Evolutionary conservation across 2,113 vertebrate genomes (phyloP).

Genomic region (Pteronura brasiliensis): DNA sequence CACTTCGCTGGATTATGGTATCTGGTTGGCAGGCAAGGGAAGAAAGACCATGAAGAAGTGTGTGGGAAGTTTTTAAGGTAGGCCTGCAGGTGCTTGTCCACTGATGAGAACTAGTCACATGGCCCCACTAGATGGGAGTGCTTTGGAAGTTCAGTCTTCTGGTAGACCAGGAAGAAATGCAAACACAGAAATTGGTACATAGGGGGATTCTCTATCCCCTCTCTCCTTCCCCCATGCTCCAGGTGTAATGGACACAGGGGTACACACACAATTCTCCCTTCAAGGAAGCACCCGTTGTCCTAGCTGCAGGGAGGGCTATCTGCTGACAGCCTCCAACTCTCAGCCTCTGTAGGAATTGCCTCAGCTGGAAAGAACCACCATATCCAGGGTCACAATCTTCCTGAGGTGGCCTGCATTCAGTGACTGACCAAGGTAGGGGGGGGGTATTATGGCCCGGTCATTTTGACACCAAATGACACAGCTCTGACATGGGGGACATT

Average conservation of each 20-base stretch:
- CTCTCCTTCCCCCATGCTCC: not conserved
- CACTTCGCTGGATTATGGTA: not conserved
- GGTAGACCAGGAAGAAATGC: not conserved
- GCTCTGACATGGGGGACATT: not conserved
- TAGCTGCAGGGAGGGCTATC: not conserved
- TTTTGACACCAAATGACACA: not conserved
- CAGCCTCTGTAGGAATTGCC: not conserved
- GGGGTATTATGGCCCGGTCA: too few relatives aligned
- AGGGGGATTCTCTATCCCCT: not conserved
- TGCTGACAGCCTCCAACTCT: not conserved
- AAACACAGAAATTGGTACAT: not conserved
- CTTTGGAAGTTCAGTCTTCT: not conserved
- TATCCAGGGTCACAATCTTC: not conserved
- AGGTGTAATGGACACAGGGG: not conserved
- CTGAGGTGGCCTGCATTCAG: not conserved
- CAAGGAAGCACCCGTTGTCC: not conserved
- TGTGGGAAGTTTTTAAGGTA: not conserved
- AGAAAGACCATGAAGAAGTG: not conserved
- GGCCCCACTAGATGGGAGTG: not conserved
- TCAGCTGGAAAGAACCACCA: not conserved
- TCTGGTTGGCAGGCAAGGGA: not conserved
- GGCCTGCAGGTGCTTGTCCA: not conserved
- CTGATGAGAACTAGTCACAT: not conserved
- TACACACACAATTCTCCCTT: not conserved
- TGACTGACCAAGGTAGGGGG: rapidly evolving